Evolutionary conservation across 2,113 vertebrate genomes (phyloP).

Genomic region (Cebidichthys violaceus): DNA sequence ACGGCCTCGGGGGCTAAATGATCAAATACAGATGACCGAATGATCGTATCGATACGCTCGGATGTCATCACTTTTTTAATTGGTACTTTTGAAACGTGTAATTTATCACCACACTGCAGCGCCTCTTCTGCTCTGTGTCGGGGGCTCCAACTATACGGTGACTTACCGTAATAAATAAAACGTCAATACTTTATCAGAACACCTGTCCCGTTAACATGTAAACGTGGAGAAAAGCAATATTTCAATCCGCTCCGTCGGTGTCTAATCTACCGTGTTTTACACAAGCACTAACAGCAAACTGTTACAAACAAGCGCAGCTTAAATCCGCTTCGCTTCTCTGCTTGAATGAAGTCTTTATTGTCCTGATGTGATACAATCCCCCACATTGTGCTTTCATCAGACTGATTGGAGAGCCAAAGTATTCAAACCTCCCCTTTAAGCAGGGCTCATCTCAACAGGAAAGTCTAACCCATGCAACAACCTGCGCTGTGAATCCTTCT

Average conservation of each 20-base stretch:
- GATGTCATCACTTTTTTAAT: too few species aligned
- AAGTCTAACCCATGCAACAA: not conserved
- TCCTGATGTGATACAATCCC: not conserved
- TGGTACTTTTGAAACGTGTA: not conserved
- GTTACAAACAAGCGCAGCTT: too few species aligned
- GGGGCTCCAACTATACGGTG: not conserved
- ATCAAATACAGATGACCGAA: too few species aligned
- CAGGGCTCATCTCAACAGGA: not conserved
- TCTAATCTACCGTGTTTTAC: too few species aligned
- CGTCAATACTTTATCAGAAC: too few species aligned
- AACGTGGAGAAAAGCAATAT: too few species aligned
- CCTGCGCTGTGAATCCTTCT: constrained; percentile 21
- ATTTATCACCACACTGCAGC: not conserved
- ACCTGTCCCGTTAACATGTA: too few species aligned
- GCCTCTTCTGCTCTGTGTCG: not conserved
- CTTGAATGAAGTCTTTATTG: not conserved
- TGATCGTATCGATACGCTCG: too few species aligned
- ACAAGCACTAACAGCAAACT: too few species aligned
- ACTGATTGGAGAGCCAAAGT: not conserved
- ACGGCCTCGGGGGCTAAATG: too few species aligned
- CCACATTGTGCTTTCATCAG: not conserved
- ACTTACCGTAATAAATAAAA: too few species aligned
- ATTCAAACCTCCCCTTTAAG: not conserved
- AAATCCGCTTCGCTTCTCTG: not conserved
- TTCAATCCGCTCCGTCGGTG: too few species aligned